Evolutionary conservation across 1,140 invertebrate genomes (phyloP).

Genomic region (Rhagoletis zephyria): DNA sequence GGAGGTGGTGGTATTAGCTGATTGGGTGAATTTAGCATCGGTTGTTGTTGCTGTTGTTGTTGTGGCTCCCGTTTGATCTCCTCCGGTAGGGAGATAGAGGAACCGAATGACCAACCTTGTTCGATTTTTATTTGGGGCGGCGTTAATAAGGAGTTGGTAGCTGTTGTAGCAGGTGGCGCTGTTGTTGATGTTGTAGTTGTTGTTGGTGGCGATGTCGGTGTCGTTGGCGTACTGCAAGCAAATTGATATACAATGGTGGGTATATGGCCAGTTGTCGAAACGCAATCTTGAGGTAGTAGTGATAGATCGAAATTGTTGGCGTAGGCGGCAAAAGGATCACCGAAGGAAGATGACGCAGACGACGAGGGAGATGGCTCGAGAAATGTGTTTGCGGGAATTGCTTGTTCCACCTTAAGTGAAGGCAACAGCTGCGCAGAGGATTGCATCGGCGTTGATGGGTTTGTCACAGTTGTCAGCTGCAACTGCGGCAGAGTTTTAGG

Average conservation of each 20-base stretch:
- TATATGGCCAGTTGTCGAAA: conserved; percentile 61
- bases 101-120: conserved; percentile 63
- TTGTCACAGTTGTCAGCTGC: not conserved
- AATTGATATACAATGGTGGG: conserved; percentile 69
- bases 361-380: conserved; percentile 12
- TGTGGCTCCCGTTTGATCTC: conserved; percentile 59
- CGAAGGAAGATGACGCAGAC: not conserved
- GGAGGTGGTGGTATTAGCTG: conserved; percentile 67
- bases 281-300: conserved; percentile 77
- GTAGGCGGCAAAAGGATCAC: conserved; percentile 79
- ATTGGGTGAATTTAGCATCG: conserved; percentile 55
- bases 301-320: conserved; percentile 83
- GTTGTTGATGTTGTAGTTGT: conserved; percentile 14
- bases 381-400: conserved; percentile 14
- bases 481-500: not conserved
- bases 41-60: conserved; percentile 44
- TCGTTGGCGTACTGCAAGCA: conserved; percentile 42
- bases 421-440: not conserved
- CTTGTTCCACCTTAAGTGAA: conserved; percentile 23
- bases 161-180: not conserved
- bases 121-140: conserved; percentile 70
- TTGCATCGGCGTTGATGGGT: conserved; percentile 29
- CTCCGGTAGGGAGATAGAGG: conserved; percentile 53
- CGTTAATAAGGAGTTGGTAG: conserved; percentile 58
- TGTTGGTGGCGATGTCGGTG: conserved; percentile 40